Percentiles rank a stretch among this genome's conserved stretches.
Conservation (phyloP, 2,888 invertebrate genomes). For the Thera britannica region DNA sequence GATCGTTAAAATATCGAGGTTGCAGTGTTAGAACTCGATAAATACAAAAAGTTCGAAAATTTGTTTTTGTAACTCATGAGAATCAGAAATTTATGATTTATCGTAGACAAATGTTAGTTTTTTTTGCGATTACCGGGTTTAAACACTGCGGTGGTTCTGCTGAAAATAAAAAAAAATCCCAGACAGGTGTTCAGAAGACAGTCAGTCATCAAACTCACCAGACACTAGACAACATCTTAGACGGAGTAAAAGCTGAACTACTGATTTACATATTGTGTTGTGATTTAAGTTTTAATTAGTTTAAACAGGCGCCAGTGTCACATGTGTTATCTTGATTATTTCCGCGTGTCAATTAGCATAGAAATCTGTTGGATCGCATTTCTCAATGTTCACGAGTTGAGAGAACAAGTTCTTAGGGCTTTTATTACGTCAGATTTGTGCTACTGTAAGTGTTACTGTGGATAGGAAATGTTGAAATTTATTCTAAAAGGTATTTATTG, state of each 20-base stretch:
- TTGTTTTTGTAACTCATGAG: too few relatives aligned
- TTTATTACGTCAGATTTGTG: conserved; percentile 15
- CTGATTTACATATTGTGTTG: conserved; percentile 7
- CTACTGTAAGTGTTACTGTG: conserved; percentile 8
- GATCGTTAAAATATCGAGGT: too few relatives aligned
- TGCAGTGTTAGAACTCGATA: too few relatives aligned
- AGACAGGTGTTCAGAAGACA: too few relatives aligned
- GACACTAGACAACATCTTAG: too few relatives aligned
- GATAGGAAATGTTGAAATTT: background rate
- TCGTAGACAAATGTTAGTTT: too few relatives aligned
- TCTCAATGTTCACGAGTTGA: conserved; percentile 22
- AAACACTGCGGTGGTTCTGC: too few relatives aligned
- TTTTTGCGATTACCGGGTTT: too few relatives aligned
- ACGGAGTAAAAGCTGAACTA: background rate
- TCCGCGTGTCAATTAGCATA: conserved; percentile 42
- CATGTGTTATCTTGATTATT: conserved; percentile 41
- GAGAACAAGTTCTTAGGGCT: conserved; percentile 16
- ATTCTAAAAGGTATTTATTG: background rate
- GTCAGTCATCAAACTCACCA: too few relatives aligned
- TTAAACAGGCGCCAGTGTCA: conserved; percentile 41
- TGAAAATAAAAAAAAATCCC: too few relatives aligned
- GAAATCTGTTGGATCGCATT: conserved; percentile 39
- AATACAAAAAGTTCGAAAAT: too few relatives aligned
- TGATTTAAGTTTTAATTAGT: conserved; percentile 35
- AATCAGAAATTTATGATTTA: too few relatives aligned